A percentile compares a stretch with the other conserved stretches of the same genome.
Evolutionary conservation across 2,113 vertebrate species (phyloP).

Genomic region (Maccullochella peelii): DNA sequence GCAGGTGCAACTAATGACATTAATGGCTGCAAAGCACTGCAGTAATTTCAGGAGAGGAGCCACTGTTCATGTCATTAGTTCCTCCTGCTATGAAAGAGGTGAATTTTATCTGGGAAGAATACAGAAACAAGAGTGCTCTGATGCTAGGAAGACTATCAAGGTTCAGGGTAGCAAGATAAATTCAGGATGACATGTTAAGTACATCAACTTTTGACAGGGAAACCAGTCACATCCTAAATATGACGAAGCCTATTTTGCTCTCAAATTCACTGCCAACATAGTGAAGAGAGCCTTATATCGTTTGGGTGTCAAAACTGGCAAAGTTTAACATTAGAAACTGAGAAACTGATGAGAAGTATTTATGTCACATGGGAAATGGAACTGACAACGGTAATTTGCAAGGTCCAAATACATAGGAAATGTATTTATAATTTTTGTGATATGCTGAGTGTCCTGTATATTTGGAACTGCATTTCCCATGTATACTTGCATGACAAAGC

Average conservation of each 20-base stretch:
- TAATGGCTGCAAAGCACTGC: neutral
- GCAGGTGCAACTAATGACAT: neutral
- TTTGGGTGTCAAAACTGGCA: neutral
- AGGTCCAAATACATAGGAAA: no score
- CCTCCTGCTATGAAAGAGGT: neutral
- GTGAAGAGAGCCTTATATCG: neutral
- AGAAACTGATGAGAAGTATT: no score
- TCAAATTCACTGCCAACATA: no score
- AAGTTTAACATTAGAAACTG: no score
- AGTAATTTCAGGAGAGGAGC: neutral
- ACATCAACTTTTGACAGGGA: neutral
- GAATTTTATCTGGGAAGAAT: neutral
- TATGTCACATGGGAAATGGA: no score
- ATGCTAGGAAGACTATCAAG: no score
- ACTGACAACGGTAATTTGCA: no score
- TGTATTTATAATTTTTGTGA: no score
- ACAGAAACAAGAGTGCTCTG: neutral
- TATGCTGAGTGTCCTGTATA: no score
- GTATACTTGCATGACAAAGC: neutral
- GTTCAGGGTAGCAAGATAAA: neutral
- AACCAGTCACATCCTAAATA: no score
- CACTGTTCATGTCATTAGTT: neutral
- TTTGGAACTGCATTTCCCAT: neutral
- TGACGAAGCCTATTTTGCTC: no score
- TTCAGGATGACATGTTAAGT: neutral